Base-by-base conservation (phyloP, 2,888 invertebrate genomes). In the Tachina lurida region DNA sequence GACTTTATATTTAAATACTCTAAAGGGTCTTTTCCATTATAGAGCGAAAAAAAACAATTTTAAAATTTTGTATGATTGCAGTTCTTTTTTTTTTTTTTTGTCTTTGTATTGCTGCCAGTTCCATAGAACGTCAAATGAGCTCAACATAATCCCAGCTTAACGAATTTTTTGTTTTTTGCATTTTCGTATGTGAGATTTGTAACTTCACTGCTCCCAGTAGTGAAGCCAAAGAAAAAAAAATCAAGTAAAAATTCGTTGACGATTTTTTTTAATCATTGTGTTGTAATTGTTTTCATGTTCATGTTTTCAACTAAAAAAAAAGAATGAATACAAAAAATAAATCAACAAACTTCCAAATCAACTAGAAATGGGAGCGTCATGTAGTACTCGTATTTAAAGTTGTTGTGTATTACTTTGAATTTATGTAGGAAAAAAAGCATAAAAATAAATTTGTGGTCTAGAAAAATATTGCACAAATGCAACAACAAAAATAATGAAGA, bases 211-310 rank as follows among this genome's bases (percentile, higher is more conserved):
- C 49, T 78, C 68, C 77, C 77, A 47, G n/a, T 63, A 41, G 15
- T 65, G 8, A 54, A 39, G n/a, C 41, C n/a, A 52, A 45, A 12
- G 10, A 43, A n/a, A 43, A 41, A 7, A 65, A 54, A 52, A 31
- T n/a, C 43, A 63, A 75, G 13, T 41, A 15, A 45, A 39, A 47
- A 56, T 41, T 71, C 4, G 56, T 71, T 45, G 56, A 71, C 58
- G 12, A 22, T 58, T 71, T 74, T 75, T 62, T 49, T 45, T 17
- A 60, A 41, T 60, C 62, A 60, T 70, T 70, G 67, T 78, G 60
- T 78, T 78, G 68, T 78, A 70, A 78, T 78, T 62, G 68, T 77
- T 77, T 77, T 77, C 22, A 77, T 68, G 77, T 43, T 70, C 13
- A 70, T 45, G 70, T 78, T 78, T 78, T 52, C 10, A 54, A 62